phyloP scores from a whole-genome alignment of 2,797 vertebrate genomes.

The Bryconaethiops microstoma region DNA sequence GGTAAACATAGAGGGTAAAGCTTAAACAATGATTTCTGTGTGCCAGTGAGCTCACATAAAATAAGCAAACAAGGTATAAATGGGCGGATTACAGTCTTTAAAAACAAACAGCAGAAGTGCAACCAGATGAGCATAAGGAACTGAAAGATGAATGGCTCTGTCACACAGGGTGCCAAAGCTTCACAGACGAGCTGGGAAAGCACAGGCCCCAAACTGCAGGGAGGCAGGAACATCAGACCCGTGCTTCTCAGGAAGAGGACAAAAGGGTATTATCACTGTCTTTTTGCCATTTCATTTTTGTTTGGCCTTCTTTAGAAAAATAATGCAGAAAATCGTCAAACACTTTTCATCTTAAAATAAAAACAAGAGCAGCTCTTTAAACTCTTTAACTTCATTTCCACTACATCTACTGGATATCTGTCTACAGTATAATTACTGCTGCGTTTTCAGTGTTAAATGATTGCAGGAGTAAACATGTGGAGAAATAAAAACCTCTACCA shows the following conservation, averaged over 20 bases:
- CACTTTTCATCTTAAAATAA: neutral
- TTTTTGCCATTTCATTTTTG: neutral
- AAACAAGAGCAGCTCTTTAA: neutral
- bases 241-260: neutral
- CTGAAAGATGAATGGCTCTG: neutral
- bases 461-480: neutral
- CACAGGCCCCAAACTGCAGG: neutral
- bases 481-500: neutral
- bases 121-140: neutral
- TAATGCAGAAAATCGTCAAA: neutral
- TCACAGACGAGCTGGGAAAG: neutral
- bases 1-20: no score
- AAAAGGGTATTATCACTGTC: neutral
- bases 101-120: neutral
- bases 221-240: neutral
- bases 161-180: neutral
- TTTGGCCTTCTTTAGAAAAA: neutral
- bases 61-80: neutral
- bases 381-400: neutral
- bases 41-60: no score
- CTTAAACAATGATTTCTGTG: neutral
- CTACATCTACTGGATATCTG: neutral
- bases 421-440: neutral
- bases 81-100: neutral
- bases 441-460: neutral